Evolutionary conservation across 1,140 invertebrate species (phyloP).

Genomic region (Drosophila fuyamai): DNA sequence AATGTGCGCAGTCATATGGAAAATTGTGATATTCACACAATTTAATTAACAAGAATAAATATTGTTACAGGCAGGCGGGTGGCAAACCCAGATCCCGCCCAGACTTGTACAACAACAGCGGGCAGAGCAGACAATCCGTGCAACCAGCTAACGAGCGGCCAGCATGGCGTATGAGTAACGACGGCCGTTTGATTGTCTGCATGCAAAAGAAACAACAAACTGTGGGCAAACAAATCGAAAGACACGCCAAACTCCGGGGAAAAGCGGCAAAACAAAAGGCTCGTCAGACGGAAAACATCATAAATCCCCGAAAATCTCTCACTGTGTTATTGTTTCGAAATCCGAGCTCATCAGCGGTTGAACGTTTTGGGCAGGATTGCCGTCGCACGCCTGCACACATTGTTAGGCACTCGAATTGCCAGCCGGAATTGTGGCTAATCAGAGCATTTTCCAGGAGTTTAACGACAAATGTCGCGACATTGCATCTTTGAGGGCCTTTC

Average conservation of each 20-base stretch:
- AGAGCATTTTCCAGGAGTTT: conserved; percentile 64
- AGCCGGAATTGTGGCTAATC: conserved; percentile 59
- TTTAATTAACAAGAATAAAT: conserved; percentile 85
- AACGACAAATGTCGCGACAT: conserved; percentile 61
- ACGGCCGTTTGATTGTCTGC: conserved; percentile 68
- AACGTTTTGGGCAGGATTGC: conserved; percentile 26
- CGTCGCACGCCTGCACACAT: conserved; percentile 22
- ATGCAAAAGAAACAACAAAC: conserved; percentile 61
- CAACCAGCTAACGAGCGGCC: conserved; percentile 76
- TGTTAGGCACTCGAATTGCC: conserved; percentile 54
- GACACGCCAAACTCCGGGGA: conserved; percentile 36
- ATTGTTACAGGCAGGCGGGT: conserved; percentile 70
- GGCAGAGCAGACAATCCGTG: conserved; percentile 29
- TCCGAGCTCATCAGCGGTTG: conserved; percentile 69
- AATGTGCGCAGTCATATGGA: conserved; percentile 84
- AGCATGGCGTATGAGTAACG: conserved; percentile 74
- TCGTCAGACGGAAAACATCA: conserved; percentile 57
- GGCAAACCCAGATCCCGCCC: conserved; percentile 17
- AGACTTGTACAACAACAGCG: conserved; percentile 49
- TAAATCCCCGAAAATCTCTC: conserved; percentile 79
- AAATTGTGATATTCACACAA: conserved; percentile 85
- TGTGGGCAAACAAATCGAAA: conserved; percentile 76
- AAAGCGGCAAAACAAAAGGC: conserved; percentile 60
- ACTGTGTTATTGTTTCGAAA: conserved; percentile 78
- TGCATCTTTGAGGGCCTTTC: conserved; percentile 28